These are phyloP conservation scores for Enhydra lutris DNA, from an alignment of 2,113 vertebrate species.

Conservation along the genomic window DNA sequence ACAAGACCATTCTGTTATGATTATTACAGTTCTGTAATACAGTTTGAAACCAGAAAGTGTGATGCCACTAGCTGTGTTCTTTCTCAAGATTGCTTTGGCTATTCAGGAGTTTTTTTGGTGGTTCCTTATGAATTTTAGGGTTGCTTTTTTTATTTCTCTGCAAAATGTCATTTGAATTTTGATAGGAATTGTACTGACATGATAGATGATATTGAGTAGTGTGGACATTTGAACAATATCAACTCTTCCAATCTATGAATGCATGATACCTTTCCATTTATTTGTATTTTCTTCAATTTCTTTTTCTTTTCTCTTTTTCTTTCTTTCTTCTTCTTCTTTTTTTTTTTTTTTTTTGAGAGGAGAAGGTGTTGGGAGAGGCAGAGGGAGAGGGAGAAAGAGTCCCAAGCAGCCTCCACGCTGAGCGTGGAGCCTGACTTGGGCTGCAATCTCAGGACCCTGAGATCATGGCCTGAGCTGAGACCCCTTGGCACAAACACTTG, in stretches of 20 bases:
- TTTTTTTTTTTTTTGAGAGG: background rate
- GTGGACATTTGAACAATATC: background rate
- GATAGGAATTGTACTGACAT: background rate
- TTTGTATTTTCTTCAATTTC: background rate
- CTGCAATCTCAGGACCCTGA: background rate
- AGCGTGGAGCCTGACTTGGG: background rate
- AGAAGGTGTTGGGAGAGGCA: background rate
- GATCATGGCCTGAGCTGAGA: background rate
- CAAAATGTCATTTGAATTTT: background rate
- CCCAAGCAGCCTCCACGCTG: background rate
- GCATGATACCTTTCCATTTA: background rate
- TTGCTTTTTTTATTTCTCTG: background rate
- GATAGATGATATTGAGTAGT: background rate
- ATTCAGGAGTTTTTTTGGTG: background rate
- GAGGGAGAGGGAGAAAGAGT: background rate
- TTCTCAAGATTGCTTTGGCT: background rate
- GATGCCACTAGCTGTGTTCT: background rate
- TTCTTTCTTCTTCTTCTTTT: background rate
- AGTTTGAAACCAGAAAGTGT: background rate
- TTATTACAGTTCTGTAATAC: background rate
- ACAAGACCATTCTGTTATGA: background rate
- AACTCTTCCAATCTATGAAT: background rate
- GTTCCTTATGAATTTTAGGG: background rate
- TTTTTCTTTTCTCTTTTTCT: background rate
- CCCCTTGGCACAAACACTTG: background rate